Percentiles rank a stretch among this genome's conserved stretches.
phyloP scores from a whole-genome alignment of 2,113 vertebrate genomes.

The Galemys pyrenaicus region DNA sequence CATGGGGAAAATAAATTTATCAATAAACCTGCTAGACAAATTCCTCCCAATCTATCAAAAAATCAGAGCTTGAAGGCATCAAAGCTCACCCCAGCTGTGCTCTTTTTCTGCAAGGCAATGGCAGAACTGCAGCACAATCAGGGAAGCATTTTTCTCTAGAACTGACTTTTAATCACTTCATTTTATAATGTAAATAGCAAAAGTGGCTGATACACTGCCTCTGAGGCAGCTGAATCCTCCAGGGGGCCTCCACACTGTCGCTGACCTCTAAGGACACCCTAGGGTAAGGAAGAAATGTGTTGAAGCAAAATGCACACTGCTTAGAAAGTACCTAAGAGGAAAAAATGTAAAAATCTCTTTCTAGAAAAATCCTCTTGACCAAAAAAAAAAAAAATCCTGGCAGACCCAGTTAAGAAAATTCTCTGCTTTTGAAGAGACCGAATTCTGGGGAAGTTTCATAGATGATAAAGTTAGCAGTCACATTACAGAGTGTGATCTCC shows the following conservation, averaged over 20 bases:
- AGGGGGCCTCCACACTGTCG: not conserved
- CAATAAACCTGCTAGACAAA: constrained; percentile 51
- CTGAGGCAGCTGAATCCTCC: not conserved
- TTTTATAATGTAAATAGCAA: constrained; percentile 68
- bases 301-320: constrained; percentile 30
- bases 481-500: too few relatives aligned
- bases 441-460: constrained; percentile 63
- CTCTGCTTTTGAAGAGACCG: constrained; percentile 63
- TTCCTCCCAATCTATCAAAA: constrained; percentile 52
- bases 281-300: constrained; percentile 14
- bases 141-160: constrained; percentile 32
- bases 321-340: not conserved
- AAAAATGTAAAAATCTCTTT: constrained; percentile 34
- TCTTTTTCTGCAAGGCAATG: constrained; percentile 60
- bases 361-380: constrained; percentile 30
- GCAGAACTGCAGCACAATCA: constrained; percentile 50
- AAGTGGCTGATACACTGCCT: constrained; percentile 18
- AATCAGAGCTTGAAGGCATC: constrained; percentile 41
- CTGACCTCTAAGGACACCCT: constrained; percentile 17
- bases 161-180: constrained; percentile 60
- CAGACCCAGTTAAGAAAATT: constrained; percentile 57
- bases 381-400: constrained; percentile 43
- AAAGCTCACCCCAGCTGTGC: constrained; percentile 45
- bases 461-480: constrained; percentile 71
- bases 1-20: constrained; percentile 59